phyloP scores from a whole-genome alignment of 2,888 invertebrate species.

The Metalampra italica region DNA sequence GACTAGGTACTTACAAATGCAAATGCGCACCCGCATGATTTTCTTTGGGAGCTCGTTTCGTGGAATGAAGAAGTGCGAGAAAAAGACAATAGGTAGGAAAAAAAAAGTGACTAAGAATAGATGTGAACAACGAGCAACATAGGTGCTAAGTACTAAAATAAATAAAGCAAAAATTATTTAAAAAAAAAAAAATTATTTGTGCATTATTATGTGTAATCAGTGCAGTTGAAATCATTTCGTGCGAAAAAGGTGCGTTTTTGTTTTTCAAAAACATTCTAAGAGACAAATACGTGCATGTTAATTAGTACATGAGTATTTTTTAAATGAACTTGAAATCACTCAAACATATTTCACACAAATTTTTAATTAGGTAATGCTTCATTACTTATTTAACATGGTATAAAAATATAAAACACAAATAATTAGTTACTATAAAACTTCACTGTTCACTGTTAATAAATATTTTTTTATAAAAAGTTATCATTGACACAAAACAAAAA shows the following conservation, averaged over 20 bases:
- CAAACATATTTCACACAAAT: not conserved
- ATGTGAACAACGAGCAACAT: too few relatives aligned
- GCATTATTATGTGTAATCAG: conserved; percentile 6
- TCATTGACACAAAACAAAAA: not conserved
- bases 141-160: too few relatives aligned
- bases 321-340: conserved; percentile 1
- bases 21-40: too few relatives aligned
- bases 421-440: conserved; percentile 20
- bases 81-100: too few relatives aligned
- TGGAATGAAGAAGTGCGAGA: too few relatives aligned
- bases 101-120: too few relatives aligned
- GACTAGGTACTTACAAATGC: too few relatives aligned
- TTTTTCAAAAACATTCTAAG: not conserved
- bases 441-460: too few relatives aligned
- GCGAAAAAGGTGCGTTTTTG: not conserved
- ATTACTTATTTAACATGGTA: not conserved
- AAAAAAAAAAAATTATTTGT: too few relatives aligned
- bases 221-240: conserved; percentile 18
- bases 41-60: too few relatives aligned
- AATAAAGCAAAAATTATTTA: too few relatives aligned
- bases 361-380: not conserved
- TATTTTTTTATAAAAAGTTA: not conserved
- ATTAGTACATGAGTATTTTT: too few relatives aligned
- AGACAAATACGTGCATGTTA: conserved; percentile 2
- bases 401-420: conserved; percentile 19